Percentiles rank a stretch among this genome's conserved stretches.
Conservation (phyloP, 2,113 vertebrate species). For the Himantopus leucocephalus region DNA sequence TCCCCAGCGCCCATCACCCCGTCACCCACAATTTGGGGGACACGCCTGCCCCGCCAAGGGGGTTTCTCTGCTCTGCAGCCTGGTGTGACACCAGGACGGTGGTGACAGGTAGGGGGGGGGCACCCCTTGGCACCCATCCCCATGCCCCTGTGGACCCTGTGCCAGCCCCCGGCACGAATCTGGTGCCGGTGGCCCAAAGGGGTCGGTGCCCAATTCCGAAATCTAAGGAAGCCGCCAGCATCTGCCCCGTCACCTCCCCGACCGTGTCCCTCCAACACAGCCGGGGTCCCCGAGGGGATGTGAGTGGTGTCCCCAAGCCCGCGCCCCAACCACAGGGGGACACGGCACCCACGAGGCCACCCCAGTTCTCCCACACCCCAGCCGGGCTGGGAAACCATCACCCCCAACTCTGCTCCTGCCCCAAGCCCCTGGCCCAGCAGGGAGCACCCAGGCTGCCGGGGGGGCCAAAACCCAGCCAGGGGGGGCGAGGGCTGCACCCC, state of each 20-base stretch:
- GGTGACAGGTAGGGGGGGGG: fast-evolving
- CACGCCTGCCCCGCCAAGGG: fast-evolving
- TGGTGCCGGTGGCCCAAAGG: fast-evolving
- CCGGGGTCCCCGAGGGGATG: not conserved
- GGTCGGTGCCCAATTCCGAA: not conserved
- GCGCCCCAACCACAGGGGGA: fast-evolving
- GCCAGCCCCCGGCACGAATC: not conserved
- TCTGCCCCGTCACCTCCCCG: fast-evolving
- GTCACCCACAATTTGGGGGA: not conserved
- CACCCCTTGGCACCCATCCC: fast-evolving
- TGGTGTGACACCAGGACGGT: fast-evolving
- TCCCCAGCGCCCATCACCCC: not conserved
- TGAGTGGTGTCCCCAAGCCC: fast-evolving
- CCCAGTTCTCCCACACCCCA: fast-evolving
- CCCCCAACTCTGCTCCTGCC: not conserved
- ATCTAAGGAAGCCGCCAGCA: not conserved
- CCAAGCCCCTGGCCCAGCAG: not conserved
- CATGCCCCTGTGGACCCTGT: fast-evolving
- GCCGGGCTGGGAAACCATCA: fast-evolving
- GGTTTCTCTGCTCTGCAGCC: not conserved
- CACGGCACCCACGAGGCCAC: not conserved
- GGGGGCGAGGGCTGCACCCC: not conserved
- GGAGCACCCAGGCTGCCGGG: not conserved
- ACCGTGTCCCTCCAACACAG: fast-evolving
- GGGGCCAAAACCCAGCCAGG: fast-evolving